Conservation (phyloP, 1,140 invertebrate species). For the Trialeurodes vaporariorum region DNA sequence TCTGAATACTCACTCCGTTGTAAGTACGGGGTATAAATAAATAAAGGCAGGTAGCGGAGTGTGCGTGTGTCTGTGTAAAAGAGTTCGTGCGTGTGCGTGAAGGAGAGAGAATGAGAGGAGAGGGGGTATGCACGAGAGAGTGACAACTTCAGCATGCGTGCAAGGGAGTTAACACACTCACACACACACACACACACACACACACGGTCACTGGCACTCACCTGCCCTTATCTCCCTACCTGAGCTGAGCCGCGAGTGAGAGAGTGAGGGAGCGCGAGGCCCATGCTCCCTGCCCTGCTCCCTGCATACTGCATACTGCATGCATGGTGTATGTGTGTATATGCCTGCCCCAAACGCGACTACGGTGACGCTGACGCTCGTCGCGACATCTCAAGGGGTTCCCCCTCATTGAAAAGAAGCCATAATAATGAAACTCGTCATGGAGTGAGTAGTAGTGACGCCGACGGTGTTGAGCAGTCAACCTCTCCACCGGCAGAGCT, state of each 20-base stretch:
- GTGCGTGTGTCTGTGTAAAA: not conserved
- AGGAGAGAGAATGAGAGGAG: not conserved
- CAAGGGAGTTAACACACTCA: not conserved
- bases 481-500: not conserved
- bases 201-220: not conserved
- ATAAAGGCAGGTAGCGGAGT: not conserved
- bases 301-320: no score
- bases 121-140: not conserved
- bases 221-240: not conserved
- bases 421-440: not conserved
- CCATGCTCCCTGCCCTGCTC: no score
- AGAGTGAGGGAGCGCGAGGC: not conserved
- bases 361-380: not conserved
- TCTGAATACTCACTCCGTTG: not conserved
- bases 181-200: not conserved
- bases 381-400: not conserved
- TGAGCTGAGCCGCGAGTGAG: not conserved
- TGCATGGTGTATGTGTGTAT: no score
- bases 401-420: not conserved
- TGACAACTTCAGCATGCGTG: not conserved
- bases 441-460: not conserved
- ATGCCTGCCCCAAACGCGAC: no score
- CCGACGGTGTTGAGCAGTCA: not conserved
- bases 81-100: not conserved
- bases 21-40: no score